phyloP scores from a whole-genome alignment of 2,113 vertebrate genomes.

The Cryptotis parvus region DNA sequence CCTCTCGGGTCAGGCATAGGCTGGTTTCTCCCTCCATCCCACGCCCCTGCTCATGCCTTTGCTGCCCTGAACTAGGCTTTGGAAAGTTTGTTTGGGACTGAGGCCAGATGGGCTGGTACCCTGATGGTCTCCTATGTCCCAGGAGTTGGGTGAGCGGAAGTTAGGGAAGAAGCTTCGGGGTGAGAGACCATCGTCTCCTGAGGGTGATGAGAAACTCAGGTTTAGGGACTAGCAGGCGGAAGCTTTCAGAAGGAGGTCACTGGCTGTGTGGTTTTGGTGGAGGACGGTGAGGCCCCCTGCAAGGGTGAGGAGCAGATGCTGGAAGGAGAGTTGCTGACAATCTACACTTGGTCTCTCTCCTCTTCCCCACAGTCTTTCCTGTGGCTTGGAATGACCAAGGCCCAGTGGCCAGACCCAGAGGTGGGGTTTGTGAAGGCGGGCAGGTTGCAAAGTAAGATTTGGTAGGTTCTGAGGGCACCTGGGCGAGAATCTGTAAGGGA shows the following conservation, averaged over 20 bases:
- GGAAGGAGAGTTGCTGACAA: background rate
- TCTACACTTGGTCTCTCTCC: background rate
- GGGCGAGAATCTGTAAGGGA: background rate
- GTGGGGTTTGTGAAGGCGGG: background rate
- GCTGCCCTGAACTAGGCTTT: background rate
- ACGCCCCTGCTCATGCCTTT: background rate
- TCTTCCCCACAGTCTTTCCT: background rate
- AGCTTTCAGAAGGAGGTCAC: conserved; percentile 38
- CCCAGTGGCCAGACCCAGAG: background rate
- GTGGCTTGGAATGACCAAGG: background rate
- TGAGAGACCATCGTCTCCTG: conserved; percentile 1
- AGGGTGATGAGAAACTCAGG: background rate
- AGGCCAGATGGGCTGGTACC: background rate
- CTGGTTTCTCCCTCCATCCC: no score
- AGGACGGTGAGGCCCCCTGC: background rate
- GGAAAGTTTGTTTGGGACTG: background rate
- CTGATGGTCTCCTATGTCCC: background rate
- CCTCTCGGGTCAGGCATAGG: no score
- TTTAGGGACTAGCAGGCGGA: background rate
- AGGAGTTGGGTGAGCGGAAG: background rate
- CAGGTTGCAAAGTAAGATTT: conserved; percentile 26
- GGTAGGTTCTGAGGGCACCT: conserved; percentile 1
- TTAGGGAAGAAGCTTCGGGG: background rate
- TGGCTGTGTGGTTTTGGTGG: background rate
- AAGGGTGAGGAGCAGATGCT: background rate